Conservation (phyloP, 2,113 vertebrate species). For the Raja brachyura region DNA sequence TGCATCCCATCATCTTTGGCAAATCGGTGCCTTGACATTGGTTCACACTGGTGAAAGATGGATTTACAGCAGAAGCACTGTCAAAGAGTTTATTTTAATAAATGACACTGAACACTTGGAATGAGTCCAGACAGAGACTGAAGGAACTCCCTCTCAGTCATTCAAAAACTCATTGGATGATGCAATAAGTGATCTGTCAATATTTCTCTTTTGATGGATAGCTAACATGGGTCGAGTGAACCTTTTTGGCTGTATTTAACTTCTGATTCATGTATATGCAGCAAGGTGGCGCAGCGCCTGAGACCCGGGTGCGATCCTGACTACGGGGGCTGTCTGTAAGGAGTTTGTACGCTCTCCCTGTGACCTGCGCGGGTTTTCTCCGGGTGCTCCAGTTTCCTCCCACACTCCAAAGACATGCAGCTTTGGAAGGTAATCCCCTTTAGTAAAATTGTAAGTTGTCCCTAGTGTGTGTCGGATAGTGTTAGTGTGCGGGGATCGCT, state of each 20-base stretch:
- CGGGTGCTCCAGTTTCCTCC: too few species aligned
- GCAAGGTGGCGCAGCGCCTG: too few species aligned
- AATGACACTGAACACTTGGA: neutral
- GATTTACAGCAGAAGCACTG: neutral
- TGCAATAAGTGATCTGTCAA: neutral
- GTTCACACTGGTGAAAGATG: neutral
- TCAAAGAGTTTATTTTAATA: neutral
- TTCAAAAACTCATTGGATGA: neutral
- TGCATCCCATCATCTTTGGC: neutral
- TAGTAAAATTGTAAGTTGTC: too few species aligned
- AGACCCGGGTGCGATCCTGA: too few species aligned
- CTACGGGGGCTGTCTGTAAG: too few species aligned
- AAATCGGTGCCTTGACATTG: neutral
- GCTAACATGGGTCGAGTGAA: neutral
- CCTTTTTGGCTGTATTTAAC: slow-evolving; percentile 23
- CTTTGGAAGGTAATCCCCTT: too few species aligned
- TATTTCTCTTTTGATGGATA: neutral
- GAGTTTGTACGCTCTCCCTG: too few species aligned
- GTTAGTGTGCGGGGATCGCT: too few species aligned
- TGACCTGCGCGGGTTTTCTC: too few species aligned
- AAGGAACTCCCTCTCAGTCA: neutral
- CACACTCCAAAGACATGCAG: too few species aligned
- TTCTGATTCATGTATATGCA: neutral
- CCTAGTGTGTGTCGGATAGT: too few species aligned
- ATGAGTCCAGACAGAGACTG: too few species aligned